Evolutionary conservation across 2,797 vertebrate species (phyloP).

Genomic region (Octomys mimax): DNA sequence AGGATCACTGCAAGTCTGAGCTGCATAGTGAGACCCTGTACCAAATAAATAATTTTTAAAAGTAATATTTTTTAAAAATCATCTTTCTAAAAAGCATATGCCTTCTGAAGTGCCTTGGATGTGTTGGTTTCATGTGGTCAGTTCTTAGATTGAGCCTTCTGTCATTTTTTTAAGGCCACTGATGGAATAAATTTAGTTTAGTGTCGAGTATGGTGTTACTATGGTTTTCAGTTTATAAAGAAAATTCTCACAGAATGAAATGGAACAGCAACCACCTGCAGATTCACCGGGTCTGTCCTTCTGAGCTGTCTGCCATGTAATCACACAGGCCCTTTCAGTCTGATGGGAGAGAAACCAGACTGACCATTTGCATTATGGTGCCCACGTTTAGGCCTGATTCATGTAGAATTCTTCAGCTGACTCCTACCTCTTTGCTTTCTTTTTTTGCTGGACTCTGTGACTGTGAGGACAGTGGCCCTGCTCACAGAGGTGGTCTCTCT

Average conservation of each 20-base stretch:
- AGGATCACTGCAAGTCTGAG: too few relatives aligned
- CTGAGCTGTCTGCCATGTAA: not conserved
- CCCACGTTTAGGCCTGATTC: not conserved
- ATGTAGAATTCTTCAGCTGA: not conserved
- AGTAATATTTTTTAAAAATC: not conserved
- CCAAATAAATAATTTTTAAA: not conserved
- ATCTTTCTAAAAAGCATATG: constrained; percentile 21
- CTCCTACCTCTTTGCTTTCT: not conserved
- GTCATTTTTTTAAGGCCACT: constrained; percentile 10
- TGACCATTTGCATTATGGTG: not conserved
- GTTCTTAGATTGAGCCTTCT: constrained; percentile 15
- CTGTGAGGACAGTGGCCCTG: not conserved
- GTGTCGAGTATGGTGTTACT: not conserved
- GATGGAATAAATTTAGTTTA: not conserved
- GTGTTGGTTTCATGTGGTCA: not conserved
- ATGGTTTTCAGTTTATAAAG: not conserved
- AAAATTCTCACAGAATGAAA: not conserved
- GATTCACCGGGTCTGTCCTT: not conserved
- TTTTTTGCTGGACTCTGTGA: not conserved
- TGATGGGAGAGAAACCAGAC: not conserved
- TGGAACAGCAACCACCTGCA: not conserved
- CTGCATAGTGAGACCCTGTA: too few relatives aligned
- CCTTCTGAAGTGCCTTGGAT: not conserved
- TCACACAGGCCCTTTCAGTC: not conserved
- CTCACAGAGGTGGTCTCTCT: not conserved